Base-by-base conservation (phyloP, 2,113 vertebrate species). In the Anseranas semipalmata region DNA sequence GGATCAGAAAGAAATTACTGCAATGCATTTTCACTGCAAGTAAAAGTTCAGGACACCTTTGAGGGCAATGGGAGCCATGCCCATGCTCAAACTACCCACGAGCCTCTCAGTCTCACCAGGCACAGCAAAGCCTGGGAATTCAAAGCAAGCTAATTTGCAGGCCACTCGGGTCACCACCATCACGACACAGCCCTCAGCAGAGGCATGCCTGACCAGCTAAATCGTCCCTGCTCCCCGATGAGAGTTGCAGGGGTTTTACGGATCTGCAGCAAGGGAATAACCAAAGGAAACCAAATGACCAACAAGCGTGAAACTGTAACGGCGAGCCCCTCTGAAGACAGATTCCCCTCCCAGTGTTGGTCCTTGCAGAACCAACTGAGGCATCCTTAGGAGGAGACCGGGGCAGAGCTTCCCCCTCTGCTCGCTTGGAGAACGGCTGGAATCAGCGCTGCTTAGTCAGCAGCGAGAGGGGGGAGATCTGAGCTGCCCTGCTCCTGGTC, bases 331-430 rank as follows among this genome's bases (percentile, higher is more conserved):
- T 72, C 66, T 68, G 27, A 75, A 76, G 39, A 63, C 4, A 9
- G 20, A 60, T 30, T 39, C 67, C 21, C 21, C 91, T 30, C 33
- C 35, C 2, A 0, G 19, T 3, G 6, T 25, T 0, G 0, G 19
- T 74, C 32, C 60, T 91, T 63, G 52, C 17, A 93, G 76, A 27
- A 89, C 0, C 16, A 19, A 35, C 4, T 1, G 39, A 83, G 27
- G 13, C 16, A 68, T 10, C 6, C 0, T 20, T 19, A 73, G 6
- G 15, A 73, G n/a, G 84, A 87, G 35, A 39, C 9, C 12, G 32
- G 33, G 4, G 15, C 19, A 72, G 35, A 72, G 35, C 35, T 39
- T 39, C 18, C 19, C 70, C 7, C 46, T 50, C 27, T 30, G 50
- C 35, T 53, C 5, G 5, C 20, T 15, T 32, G 48, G 48, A 53